Conservation (phyloP, 2,113 vertebrate genomes). For the Calonectris borealis region DNA sequence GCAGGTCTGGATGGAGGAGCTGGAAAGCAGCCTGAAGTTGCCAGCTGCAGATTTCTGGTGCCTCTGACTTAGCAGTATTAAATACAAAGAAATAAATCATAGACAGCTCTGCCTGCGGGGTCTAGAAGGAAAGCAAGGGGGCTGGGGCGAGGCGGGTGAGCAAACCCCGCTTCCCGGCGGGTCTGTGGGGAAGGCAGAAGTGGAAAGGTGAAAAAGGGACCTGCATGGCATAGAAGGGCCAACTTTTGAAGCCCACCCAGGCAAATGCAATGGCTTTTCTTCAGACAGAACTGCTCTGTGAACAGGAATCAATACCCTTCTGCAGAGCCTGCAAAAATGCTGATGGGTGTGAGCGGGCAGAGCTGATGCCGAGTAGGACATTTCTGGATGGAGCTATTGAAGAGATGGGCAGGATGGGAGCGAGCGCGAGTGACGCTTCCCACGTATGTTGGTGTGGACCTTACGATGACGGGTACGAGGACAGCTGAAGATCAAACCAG, state of each 20-base stretch:
- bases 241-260: background rate
- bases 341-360: fast-evolving
- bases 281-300: background rate
- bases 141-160: fast-evolving
- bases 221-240: background rate
- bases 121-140: background rate
- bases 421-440: fast-evolving
- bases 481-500: background rate
- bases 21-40: constrained; percentile 51
- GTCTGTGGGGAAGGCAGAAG: background rate
- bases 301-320: background rate
- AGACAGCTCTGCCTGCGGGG: background rate
- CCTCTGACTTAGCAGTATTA: constrained; percentile 14
- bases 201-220: background rate
- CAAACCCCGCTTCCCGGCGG: background rate
- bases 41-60: constrained; percentile 47
- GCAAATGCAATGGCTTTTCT: background rate
- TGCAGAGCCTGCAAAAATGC: background rate
- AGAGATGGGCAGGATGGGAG: background rate
- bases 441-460: fast-evolving
- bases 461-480: fast-evolving
- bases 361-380: background rate
- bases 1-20: constrained; percentile 14
- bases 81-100: background rate
- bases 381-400: background rate